Evolutionary conservation across 2,888 invertebrate species (phyloP), one percentile per base, ranked within the genome.

Genomic region (Nesidiocoris tenuis): DNA sequence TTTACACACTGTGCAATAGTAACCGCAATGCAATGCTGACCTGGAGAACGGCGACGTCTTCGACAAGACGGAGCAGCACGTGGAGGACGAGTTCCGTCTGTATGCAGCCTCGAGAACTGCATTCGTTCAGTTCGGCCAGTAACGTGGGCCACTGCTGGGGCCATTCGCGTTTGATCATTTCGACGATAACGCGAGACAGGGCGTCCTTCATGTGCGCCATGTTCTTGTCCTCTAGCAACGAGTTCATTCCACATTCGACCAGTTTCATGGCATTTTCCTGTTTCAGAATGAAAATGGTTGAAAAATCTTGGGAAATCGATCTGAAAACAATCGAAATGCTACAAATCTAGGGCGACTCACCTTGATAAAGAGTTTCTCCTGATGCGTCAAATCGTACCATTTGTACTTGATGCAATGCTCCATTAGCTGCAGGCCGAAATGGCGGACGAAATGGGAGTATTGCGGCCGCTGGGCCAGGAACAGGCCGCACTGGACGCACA

Each of bases 91-190:
- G 87, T 84, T 96, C 95, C 12, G 95, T 95, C 83, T 95, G 96
- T 67, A 90, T 88, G 82, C 94, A 94, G 12, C 96, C 96, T 80
- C 89, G 87, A 12, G 89, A 68, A 24, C 77, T 74, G 61, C 77
- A 76, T n/a, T 78, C 78, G 64, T 93, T 92, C 0, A 97, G 86
- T 83, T 96, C 96, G 0, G 88, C 86, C 25, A 97, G 84, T 39
- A 98, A 84, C 0, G 92, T 90, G 0, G 95, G 93, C 97, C 97
- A 98, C 79, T 96, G 94, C 82, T 97, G 97, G 0, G 98, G 98
- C 98, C 97, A 98, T 83, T 97, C 97, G 9, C 97, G 87, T 82
- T 97, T 97, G 72, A 95, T 92, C 91, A 98, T 95, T 85, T 98
- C 97, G 0, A 98, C 97, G 72, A 97, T 90, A n/a, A 96, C 92